A percentile compares a stretch with the other conserved stretches of the same genome.
Conservation (phyloP, 2,113 vertebrate species). For the Eclectus roratus region DNA sequence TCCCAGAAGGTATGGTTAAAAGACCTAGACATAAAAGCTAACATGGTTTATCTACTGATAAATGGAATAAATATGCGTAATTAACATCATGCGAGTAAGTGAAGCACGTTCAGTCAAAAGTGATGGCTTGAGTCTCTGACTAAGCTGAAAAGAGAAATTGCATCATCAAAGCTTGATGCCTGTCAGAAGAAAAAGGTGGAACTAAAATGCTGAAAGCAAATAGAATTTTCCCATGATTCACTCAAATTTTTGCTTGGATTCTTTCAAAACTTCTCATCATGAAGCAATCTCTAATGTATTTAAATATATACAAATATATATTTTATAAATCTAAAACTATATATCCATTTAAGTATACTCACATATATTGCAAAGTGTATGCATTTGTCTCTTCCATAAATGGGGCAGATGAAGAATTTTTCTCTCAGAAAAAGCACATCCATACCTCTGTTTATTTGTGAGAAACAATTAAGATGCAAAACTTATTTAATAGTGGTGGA, state of each 20-base stretch:
- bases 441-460: background rate
- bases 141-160: conserved; percentile 14
- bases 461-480: background rate
- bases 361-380: background rate
- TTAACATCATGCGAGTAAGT: background rate
- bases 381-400: background rate
- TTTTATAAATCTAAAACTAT: background rate
- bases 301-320: background rate
- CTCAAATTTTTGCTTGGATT: background rate
- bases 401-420: background rate
- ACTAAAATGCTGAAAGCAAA: conserved; percentile 12
- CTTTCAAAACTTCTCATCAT: background rate
- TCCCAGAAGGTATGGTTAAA: background rate
- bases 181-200: background rate
- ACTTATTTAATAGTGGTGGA: background rate
- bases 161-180: background rate
- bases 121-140: background rate
- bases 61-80: conserved; percentile 21
- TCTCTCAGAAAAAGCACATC: background rate
- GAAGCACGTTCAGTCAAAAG: background rate
- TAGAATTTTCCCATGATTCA: background rate
- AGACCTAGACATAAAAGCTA: background rate
- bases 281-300: background rate
- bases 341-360: background rate
- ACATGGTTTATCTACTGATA: background rate